A percentile compares a stretch with the other conserved stretches of the same genome.
phyloP scores from a whole-genome alignment of 1,140 invertebrate genomes.

The Panulirus ornatus region DNA sequence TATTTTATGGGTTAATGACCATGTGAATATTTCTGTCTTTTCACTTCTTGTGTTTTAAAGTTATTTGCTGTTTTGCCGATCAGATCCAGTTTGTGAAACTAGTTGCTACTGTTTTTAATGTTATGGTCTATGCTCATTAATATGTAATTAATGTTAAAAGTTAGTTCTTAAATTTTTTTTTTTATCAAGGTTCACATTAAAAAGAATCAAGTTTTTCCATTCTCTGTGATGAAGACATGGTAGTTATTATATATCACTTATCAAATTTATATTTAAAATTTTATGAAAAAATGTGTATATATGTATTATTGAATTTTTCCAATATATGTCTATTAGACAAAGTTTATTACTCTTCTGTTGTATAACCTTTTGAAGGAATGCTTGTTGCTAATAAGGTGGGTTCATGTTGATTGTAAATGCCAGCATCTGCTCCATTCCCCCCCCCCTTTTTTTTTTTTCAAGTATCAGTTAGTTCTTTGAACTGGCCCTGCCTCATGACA shows the following conservation, averaged over 20 bases:
- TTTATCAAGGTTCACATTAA: background rate
- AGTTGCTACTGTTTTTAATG: background rate
- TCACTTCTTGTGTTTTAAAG: background rate
- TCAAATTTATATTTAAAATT: background rate
- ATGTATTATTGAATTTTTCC: too few relatives aligned
- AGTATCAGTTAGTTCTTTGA: too few relatives aligned
- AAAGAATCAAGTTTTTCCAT: background rate
- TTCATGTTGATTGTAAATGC: too few relatives aligned
- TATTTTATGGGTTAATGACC: background rate
- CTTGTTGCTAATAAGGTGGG: too few relatives aligned
- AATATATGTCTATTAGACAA: background rate
- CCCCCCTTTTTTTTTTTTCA: too few relatives aligned
- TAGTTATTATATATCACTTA: background rate
- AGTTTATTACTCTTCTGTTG: too few relatives aligned
- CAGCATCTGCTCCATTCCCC: too few relatives aligned
- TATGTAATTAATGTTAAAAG: background rate
- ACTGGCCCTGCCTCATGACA: too few relatives aligned
- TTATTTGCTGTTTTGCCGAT: background rate
- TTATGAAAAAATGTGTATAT: background rate
- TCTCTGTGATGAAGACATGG: too few relatives aligned
- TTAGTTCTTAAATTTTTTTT: background rate
- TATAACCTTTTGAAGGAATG: too few relatives aligned
- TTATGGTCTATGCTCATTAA: background rate
- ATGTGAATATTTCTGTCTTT: background rate
- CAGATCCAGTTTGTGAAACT: slow-evolving; percentile 14